Percentiles rank a stretch among this genome's conserved stretches.
Evolutionary conservation across 2,888 invertebrate genomes (phyloP).

Genomic region (Venusia cambrica): DNA sequence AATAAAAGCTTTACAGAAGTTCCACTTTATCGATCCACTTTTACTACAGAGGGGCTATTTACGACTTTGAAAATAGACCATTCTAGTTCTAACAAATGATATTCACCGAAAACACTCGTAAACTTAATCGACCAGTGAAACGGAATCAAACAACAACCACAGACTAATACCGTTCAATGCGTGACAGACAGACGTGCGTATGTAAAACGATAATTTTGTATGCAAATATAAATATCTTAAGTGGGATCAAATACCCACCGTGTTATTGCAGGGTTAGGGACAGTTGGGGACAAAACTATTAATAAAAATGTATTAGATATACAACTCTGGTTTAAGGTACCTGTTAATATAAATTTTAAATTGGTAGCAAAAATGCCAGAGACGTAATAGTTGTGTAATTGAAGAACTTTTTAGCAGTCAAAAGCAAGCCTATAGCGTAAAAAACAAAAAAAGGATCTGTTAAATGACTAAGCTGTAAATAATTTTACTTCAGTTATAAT

Average conservation of each 20-base stretch:
- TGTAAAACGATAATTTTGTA: conserved; percentile 61
- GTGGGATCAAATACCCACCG: conserved; percentile 61
- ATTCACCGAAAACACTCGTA: conserved; percentile 34
- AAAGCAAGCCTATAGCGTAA: too few species aligned
- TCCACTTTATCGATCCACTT: conserved; percentile 4
- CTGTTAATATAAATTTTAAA: too few species aligned
- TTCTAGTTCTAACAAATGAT: conserved; percentile 13
- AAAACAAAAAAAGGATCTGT: too few species aligned
- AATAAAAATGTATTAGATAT: too few species aligned
- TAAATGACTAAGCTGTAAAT: too few species aligned
- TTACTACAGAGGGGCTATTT: background rate
- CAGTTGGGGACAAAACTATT: conserved; percentile 37
- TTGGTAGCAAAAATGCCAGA: too few species aligned
- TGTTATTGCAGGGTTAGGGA: conserved; percentile 43
- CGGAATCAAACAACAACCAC: conserved; percentile 34
- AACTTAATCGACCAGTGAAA: conserved; percentile 52
- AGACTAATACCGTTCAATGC: conserved; percentile 26
- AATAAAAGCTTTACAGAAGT: conserved; percentile 12
- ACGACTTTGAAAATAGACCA: conserved; percentile 4
- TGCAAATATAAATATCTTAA: conserved; percentile 72
- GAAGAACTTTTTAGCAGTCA: too few species aligned
- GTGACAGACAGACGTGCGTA: conserved; percentile 39
- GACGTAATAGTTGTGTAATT: too few species aligned
- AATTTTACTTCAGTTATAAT: too few species aligned
- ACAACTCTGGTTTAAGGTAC: too few species aligned